phyloP scores from a whole-genome alignment of 2,888 invertebrate genomes.

The Dynastes grantii region DNA sequence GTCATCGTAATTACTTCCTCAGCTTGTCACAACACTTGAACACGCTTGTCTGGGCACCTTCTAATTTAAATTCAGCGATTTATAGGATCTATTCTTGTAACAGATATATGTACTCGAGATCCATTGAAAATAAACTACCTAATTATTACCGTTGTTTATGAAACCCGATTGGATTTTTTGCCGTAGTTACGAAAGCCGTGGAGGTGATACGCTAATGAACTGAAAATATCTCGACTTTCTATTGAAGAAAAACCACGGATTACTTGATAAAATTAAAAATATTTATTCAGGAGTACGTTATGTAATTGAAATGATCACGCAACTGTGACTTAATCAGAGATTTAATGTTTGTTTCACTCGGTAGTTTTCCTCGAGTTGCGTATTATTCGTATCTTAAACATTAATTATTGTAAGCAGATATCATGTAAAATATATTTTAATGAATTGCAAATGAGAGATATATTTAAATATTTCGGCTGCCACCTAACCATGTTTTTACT shows the following conservation, averaged over 20 bases:
- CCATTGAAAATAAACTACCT: background rate
- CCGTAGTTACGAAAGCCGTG: background rate
- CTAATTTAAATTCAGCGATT: slow-evolving; percentile 21
- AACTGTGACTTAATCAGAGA: too few species aligned
- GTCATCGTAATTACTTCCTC: slow-evolving; percentile 23
- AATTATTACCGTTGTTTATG: slow-evolving; percentile 1
- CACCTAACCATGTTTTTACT: background rate
- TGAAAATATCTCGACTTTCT: slow-evolving; percentile 5
- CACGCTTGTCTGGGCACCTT: slow-evolving; percentile 2
- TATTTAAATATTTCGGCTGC: background rate
- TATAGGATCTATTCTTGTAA: background rate
- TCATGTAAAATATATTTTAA: background rate
- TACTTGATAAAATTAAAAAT: slow-evolving; percentile 2
- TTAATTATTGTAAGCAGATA: background rate
- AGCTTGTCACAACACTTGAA: slow-evolving; percentile 2
- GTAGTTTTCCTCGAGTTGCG: too few species aligned
- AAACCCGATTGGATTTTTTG: background rate
- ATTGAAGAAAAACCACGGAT: background rate
- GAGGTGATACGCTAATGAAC: background rate
- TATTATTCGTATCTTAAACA: too few species aligned
- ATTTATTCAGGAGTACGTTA: too few species aligned
- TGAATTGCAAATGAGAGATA: too few species aligned
- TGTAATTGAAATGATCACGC: too few species aligned
- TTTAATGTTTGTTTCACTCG: too few species aligned
- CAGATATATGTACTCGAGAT: background rate